phyloP scores from a whole-genome alignment of 2,113 vertebrate species.

The Irena cyanogastra region DNA sequence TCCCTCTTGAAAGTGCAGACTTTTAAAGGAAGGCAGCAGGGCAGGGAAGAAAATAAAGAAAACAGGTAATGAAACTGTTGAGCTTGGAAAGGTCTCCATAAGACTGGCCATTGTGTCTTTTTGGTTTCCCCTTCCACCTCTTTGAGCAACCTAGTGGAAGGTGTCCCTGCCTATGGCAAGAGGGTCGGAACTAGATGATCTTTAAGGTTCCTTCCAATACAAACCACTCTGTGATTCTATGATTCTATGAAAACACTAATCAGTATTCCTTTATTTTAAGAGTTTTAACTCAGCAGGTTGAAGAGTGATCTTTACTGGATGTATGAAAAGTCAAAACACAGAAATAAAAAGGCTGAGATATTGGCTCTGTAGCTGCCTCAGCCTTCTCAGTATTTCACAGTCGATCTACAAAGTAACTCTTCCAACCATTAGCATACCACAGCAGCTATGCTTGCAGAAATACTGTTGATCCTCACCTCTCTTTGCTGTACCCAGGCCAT shows the following conservation, averaged over 20 bases:
- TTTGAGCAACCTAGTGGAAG: not conserved
- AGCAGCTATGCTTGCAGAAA: not conserved
- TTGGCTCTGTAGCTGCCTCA: not conserved
- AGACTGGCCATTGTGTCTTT: not conserved
- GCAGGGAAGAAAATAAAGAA: not conserved
- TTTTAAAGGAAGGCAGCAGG: not conserved
- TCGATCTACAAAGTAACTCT: not conserved
- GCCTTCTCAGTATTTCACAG: not conserved
- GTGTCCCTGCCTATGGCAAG: no score
- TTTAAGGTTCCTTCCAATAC: not conserved
- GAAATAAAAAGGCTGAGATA: not conserved
- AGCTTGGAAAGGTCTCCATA: not conserved
- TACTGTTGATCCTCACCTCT: rapidly evolving
- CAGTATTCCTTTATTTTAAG: not conserved
- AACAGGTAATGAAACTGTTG: not conserved
- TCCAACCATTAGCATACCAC: not conserved
- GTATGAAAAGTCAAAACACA: not conserved
- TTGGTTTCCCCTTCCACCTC: not conserved
- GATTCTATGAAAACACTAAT: not conserved
- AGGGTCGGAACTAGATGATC: not conserved
- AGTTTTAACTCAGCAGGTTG: not conserved
- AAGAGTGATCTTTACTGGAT: not conserved
- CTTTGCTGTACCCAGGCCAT: not conserved
- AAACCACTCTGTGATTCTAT: not conserved
- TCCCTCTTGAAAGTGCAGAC: not conserved